Base-by-base conservation (phyloP, 2,113 vertebrate genomes). In the Equus quagga region DNA sequence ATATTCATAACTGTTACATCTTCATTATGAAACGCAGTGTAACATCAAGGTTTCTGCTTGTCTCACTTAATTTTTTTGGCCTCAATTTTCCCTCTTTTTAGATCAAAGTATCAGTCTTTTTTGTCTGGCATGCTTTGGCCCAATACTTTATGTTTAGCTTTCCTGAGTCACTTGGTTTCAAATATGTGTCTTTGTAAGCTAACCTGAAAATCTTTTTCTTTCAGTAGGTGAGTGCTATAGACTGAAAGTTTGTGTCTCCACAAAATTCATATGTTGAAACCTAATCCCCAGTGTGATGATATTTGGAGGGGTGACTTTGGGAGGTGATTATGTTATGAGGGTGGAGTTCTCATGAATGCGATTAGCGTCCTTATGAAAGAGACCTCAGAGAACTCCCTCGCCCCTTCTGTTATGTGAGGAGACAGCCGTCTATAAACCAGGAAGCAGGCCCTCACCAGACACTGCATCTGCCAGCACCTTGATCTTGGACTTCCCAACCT, bases 141-240 rank as follows among this genome's bases (percentile, higher is more conserved):
- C 69, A 73, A 8, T 83, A 13, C 26, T 92, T 91, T 89, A 51
- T 82, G 28, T 70, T 54, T 67, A 72, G 60, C 41, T 21, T 89
- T 73, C 44, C n/a, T 46, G 44, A 41, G 28, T 64, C n/a, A 46
- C 23, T 60, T 60, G 60, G 41, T 75, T 92, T 80, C 64, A 86
- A 90, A 65, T 76, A 46, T 19, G 12, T 64, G 3, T 80, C 64
- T 97, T n/a, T 56, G 5, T 51, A 41, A 86, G 3, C 19, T 23
- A 28, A 26, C 65, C 81, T 64, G 82, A 93, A 97, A 54, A 89
- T 54, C 33, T 41, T 51, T 80, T 96, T 69, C 19, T 65, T 28
- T 36, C 65, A 58, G 58, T 83, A 64, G 9, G 51, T 64, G 72
- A 91, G 5, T 44, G 18, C 49, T 15, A 2, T 19, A n/a, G 18